Evolutionary conservation across 2,888 invertebrate genomes (phyloP).

Genomic region (Hololepta plana): DNA sequence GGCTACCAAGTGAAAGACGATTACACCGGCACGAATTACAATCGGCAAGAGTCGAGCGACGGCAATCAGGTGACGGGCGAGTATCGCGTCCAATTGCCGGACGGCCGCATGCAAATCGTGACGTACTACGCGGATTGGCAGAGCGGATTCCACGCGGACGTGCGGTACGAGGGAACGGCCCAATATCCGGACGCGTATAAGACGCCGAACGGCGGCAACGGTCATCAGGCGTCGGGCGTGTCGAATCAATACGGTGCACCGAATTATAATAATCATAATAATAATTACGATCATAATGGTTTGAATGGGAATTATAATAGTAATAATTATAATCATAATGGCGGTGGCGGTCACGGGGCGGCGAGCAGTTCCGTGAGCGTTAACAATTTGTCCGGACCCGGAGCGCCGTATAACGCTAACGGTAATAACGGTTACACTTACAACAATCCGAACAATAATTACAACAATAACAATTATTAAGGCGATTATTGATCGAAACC

Average conservation of each 20-base stretch:
- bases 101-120: conserved; percentile 46
- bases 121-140: conserved; percentile 66
- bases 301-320: too few relatives aligned
- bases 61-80: conserved; percentile 49
- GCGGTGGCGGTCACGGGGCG: conserved; percentile 7
- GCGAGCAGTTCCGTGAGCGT: conserved; percentile 16
- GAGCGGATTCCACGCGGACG: conserved; percentile 63
- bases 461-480: conserved; percentile 8
- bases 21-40: conserved; percentile 54
- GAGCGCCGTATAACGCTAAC: conserved; percentile 11
- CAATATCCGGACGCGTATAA: conserved; percentile 39
- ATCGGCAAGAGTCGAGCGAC: conserved; percentile 49
- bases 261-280: conserved; percentile 1
- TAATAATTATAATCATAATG: conserved; percentile 8
- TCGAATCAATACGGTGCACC: conserved; percentile 15
- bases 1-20: conserved; percentile 65
- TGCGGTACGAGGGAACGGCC: conserved; percentile 49
- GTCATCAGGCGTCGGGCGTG: conserved; percentile 12
- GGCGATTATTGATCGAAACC: too few relatives aligned
- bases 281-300: conserved; percentile 8
- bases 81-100: conserved; percentile 40
- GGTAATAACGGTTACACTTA: conserved; percentile 9
- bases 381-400: conserved; percentile 15
- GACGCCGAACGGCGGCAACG: conserved; percentile 11
- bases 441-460: conserved; percentile 6